Conservation (phyloP, 2,888 invertebrate genomes). For the Pristionchus japonicus region DNA sequence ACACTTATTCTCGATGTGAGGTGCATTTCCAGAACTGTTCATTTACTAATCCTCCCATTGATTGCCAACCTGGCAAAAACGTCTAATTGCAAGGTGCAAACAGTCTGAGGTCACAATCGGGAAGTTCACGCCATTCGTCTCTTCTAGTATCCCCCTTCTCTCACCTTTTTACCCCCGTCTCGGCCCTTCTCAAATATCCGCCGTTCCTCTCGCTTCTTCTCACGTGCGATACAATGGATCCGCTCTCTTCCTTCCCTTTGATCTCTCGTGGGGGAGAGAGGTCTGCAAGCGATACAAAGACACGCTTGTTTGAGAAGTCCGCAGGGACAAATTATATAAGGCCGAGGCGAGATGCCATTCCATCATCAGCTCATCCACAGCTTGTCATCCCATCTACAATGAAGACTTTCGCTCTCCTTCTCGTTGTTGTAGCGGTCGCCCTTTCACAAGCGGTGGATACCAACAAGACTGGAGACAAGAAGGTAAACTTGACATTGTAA, state of each 20-base stretch:
- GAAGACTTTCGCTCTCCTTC: conserved; percentile 32
- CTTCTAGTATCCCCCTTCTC: neutral
- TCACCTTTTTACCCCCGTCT: neutral
- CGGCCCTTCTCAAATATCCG: conserved; percentile 5
- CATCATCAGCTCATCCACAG: neutral
- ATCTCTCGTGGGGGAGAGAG: neutral
- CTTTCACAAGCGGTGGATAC: neutral
- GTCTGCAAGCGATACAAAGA: neutral
- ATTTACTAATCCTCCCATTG: too few species aligned
- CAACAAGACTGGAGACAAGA: neutral
- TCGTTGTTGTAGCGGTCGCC: neutral
- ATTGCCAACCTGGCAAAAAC: neutral
- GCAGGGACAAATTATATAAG: neutral
- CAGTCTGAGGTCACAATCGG: neutral
- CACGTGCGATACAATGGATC: conserved; percentile 13
- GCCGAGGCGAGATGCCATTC: neutral
- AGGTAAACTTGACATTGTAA: neutral
- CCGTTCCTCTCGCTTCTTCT: neutral
- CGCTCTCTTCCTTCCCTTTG: neutral
- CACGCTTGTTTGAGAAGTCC: conserved; percentile 11
- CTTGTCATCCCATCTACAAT: neutral
- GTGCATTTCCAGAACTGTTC: too few species aligned
- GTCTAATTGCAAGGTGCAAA: neutral
- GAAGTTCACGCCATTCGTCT: conserved; percentile 20
- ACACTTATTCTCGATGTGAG: too few species aligned